Conservation (phyloP, 2,797 vertebrate genomes). For the Apogon talboti region DNA sequence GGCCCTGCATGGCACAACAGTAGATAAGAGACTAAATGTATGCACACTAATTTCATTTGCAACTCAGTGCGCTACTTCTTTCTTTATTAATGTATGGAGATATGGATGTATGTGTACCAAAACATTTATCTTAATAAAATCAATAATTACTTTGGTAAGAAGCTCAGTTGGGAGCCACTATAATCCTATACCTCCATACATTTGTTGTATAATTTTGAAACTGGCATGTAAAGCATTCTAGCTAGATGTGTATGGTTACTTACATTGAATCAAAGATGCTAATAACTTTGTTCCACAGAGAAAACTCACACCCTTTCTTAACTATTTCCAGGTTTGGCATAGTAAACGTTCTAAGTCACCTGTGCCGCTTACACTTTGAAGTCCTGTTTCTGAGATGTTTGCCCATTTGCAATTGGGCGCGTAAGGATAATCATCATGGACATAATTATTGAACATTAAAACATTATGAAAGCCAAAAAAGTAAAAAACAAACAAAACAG, state of each 20-base stretch:
- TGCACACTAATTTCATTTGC: conserved; percentile 70
- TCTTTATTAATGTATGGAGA: conserved; percentile 70
- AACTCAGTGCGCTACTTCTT: conserved; percentile 58
- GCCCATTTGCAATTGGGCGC: conserved; percentile 93
- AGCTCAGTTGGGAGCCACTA: not conserved
- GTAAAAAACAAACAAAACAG: conserved; percentile 52
- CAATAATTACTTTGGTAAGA: not conserved
- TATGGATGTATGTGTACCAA: conserved; percentile 37
- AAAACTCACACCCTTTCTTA: conserved; percentile 94
- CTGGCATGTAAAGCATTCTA: conserved; percentile 70
- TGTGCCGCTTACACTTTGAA: conserved; percentile 97
- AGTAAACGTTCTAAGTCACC: conserved; percentile 95
- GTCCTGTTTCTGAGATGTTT: conserved; percentile 98
- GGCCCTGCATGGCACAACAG: conserved; percentile 64
- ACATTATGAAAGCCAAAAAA: conserved; percentile 55
- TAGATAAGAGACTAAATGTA: conserved; percentile 54
- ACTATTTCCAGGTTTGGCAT: conserved; percentile 99
- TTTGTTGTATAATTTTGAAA: conserved; percentile 58
- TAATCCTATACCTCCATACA: conserved; percentile 66
- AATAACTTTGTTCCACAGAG: conserved; percentile 67
- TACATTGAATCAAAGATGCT: conserved; percentile 60
- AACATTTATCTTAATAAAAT: not conserved
- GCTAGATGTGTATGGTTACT: conserved; percentile 58
- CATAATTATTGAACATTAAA: conserved; percentile 89
- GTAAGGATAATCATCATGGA: conserved; percentile 94